Evolutionary conservation across 2,113 vertebrate species (phyloP).

Genomic region (Macroglossus sobrinus): DNA sequence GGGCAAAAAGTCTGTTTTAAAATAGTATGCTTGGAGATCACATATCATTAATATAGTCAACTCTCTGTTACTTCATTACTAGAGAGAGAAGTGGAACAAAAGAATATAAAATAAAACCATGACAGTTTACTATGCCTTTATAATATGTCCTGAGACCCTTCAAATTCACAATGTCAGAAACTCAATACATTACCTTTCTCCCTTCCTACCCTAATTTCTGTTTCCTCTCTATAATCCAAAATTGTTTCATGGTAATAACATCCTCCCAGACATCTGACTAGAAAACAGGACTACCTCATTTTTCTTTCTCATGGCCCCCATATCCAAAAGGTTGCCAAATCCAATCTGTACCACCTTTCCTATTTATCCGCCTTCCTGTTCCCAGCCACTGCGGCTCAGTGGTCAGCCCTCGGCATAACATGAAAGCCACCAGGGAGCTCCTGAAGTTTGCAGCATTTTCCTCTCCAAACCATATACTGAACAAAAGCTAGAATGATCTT

Average conservation of each 20-base stretch:
- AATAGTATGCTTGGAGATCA: neutral
- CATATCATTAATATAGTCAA: neutral
- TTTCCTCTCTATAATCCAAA: neutral
- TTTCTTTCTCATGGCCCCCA: neutral
- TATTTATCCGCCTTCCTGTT: neutral
- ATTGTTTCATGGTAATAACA: neutral
- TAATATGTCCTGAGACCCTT: neutral
- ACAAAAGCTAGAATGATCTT: neutral
- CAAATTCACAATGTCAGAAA: neutral
- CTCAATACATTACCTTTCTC: neutral
- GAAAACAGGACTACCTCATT: neutral
- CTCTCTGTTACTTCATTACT: neutral
- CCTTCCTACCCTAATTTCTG: neutral
- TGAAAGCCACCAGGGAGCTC: neutral
- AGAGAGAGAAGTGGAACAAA: neutral
- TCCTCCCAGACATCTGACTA: neutral
- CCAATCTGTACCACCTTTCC: neutral
- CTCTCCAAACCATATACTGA: neutral
- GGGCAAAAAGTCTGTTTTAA: neutral
- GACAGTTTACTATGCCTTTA: neutral
- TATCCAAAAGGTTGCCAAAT: neutral
- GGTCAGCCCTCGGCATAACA: neutral
- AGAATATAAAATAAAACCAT: neutral
- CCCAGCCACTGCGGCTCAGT: neutral
- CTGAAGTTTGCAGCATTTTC: neutral